phyloP scores from a whole-genome alignment of 2,888 invertebrate genomes.

The Vanessa cardui region DNA sequence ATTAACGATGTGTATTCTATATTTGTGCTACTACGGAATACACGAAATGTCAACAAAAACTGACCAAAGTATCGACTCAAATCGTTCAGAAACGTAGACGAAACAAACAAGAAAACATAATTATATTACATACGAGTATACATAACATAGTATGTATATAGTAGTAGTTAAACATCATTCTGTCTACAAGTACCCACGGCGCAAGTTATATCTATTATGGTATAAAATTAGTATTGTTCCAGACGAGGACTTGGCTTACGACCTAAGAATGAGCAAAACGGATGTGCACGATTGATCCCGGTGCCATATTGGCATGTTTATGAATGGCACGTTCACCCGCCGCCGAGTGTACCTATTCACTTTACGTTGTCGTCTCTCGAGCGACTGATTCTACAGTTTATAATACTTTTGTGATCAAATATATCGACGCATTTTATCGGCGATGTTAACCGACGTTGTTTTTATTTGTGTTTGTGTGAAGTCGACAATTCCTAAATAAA shows the following conservation, averaged over 20 bases:
- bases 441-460: not conserved
- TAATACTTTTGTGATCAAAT: too few relatives aligned
- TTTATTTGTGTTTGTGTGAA: not conserved
- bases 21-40: too few relatives aligned
- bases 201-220: conserved; percentile 41
- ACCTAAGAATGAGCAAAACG: conserved; percentile 57
- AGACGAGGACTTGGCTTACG: conserved; percentile 51
- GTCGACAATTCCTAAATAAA: not conserved
- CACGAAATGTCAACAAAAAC: too few relatives aligned
- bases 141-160: too few relatives aligned
- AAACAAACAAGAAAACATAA: too few relatives aligned
- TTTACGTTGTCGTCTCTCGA: conserved; percentile 34
- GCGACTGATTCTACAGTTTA: not conserved
- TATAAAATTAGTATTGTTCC: conserved; percentile 57
- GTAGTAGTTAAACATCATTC: conserved; percentile 33
- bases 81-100: too few relatives aligned
- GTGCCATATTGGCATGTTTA: conserved; percentile 70
- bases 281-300: conserved; percentile 71
- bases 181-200: conserved; percentile 33
- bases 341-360: conserved; percentile 40
- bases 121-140: too few relatives aligned
- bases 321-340: conserved; percentile 57
- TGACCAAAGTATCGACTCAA: too few relatives aligned
- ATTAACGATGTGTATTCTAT: too few relatives aligned
- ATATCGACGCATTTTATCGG: not conserved